These are phyloP conservation scores for Callorhinus ursinus DNA, from an alignment of 2,113 vertebrate genomes.

Conservation along the genomic window DNA sequence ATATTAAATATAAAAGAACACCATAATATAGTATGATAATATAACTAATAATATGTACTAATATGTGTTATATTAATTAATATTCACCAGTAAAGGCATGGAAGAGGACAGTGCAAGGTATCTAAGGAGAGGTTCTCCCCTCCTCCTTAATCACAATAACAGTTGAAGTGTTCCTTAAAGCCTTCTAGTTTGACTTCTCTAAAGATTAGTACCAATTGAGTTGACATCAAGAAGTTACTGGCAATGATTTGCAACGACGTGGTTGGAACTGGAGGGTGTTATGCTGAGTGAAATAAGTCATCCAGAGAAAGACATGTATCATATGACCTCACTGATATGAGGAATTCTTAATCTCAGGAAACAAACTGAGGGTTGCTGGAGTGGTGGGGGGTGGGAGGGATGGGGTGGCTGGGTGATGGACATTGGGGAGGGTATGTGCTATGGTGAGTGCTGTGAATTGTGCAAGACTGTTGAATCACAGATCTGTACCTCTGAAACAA, in stretches of 20 bases:
- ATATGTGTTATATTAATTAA: not conserved
- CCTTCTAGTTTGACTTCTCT: not conserved
- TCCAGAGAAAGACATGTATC: too few relatives aligned
- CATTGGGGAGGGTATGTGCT: too few relatives aligned
- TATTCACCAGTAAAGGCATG: not conserved
- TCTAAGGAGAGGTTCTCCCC: not conserved
- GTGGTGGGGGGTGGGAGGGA: too few relatives aligned
- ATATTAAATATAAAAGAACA: not conserved
- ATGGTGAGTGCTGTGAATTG: too few relatives aligned
- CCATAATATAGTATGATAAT: not conserved
- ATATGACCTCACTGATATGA: too few relatives aligned
- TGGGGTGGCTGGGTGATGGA: too few relatives aligned
- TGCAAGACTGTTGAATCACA: too few relatives aligned
- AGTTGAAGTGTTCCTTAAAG: not conserved
- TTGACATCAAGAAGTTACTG: not conserved
- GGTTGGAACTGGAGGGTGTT: too few relatives aligned
- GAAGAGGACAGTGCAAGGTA: not conserved
- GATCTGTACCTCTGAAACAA: too few relatives aligned
- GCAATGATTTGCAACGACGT: not conserved
- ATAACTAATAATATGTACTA: not conserved
- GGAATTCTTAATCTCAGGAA: too few relatives aligned
- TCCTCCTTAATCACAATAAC: not conserved
- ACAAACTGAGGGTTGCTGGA: too few relatives aligned
- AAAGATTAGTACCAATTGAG: not conserved
- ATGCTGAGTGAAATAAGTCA: too few relatives aligned